phyloP scores from a whole-genome alignment of 2,797 vertebrate species.

The Okamejei kenojei region DNA sequence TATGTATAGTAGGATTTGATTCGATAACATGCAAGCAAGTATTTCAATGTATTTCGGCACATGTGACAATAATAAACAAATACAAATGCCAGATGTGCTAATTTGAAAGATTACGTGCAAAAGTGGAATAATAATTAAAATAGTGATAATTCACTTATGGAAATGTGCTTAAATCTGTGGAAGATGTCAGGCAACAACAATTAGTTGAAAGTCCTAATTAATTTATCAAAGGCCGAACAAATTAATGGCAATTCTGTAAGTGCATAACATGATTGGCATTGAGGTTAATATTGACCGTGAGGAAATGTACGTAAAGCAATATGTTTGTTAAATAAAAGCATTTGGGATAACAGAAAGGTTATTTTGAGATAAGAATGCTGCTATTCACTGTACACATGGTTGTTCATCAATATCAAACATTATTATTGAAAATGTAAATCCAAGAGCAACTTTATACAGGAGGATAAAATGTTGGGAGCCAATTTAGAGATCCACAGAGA shows the following conservation, averaged over 20 bases:
- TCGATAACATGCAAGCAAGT: no score
- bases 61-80: no score
- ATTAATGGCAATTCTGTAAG: background rate
- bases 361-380: no score
- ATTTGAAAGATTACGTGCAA: background rate
- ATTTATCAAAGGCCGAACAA: background rate
- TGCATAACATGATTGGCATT: background rate
- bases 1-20: no score
- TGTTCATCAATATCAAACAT: background rate
- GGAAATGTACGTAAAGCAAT: background rate
- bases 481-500: conserved; percentile 27
- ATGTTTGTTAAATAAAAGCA: background rate
- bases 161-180: background rate
- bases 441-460: background rate
- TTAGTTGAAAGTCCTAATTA: background rate
- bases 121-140: background rate
- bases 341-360: no score
- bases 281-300: background rate
- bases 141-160: background rate
- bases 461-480: background rate
- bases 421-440: conserved; percentile 13
- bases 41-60: no score
- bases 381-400: background rate
- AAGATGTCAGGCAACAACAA: background rate
- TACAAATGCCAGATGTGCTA: background rate